Evolutionary conservation across 2,797 vertebrate species (phyloP).

Genomic region (Capromys pilorides): DNA sequence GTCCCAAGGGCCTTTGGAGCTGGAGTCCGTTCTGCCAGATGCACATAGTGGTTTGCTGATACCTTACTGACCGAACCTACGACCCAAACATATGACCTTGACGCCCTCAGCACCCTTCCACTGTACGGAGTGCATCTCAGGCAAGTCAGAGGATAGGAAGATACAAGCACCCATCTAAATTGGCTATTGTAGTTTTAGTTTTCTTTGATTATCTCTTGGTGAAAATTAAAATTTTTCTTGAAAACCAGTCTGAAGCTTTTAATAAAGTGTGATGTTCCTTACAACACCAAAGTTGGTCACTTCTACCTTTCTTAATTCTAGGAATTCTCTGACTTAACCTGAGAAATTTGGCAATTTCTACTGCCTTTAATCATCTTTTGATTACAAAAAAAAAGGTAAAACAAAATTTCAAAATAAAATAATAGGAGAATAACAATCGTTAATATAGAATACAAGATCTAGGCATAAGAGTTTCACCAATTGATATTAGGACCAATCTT

Average conservation of each 20-base stretch:
- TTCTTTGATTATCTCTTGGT: not conserved
- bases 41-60: not conserved
- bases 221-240: conserved; percentile 34
- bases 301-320: conserved; percentile 4
- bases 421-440: too few species aligned
- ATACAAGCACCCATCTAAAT: not conserved
- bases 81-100: not conserved
- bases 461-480: too few species aligned
- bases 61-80: not conserved
- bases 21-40: not conserved
- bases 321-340: conserved; percentile 21
- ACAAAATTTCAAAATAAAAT: too few species aligned
- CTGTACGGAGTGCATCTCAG: not conserved
- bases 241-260: conserved; percentile 45
- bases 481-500: too few species aligned
- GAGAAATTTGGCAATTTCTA: conserved; percentile 31
- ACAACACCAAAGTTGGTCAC: not conserved
- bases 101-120: not conserved
- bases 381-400: too few species aligned
- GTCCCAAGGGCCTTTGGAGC: not conserved
- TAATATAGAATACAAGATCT: too few species aligned
- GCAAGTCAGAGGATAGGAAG: not conserved
- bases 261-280: conserved; percentile 18
- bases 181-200: not conserved
- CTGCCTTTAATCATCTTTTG: conserved; percentile 50